These are phyloP conservation scores for Cryptoprocta ferox DNA, from an alignment of 2,797 vertebrate species.

Conservation along the genomic window DNA sequence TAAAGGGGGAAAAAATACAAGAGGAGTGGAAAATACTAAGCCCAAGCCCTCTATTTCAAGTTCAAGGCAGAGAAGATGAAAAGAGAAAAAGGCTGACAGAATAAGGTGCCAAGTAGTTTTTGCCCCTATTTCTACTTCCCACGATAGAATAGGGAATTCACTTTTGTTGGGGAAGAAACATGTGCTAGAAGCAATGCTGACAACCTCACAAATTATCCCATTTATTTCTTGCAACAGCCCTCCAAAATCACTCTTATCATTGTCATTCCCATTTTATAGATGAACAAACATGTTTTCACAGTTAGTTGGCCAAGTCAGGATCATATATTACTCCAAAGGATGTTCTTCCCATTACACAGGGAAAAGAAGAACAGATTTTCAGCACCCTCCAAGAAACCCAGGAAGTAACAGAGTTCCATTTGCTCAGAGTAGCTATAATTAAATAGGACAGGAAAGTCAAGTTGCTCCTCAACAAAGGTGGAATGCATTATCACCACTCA, in stretches of 20 bases:
- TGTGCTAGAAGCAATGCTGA: not conserved
- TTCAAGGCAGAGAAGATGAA: slow-evolving; percentile 6
- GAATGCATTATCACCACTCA: not conserved
- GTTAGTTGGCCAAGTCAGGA: not conserved
- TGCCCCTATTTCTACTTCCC: not conserved
- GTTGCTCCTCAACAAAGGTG: not conserved
- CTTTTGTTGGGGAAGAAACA: not conserved
- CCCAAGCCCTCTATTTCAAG: not conserved
- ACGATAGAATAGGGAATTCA: not conserved
- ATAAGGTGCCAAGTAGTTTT: not conserved
- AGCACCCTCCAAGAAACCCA: not conserved
- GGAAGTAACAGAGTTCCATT: not conserved
- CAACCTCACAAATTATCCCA: not conserved
- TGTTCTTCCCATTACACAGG: not conserved
- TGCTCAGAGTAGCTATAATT: not conserved
- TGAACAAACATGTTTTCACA: not conserved
- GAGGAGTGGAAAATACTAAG: not conserved
- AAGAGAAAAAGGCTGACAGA: not conserved
- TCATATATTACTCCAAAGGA: not conserved
- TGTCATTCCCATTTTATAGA: not conserved
- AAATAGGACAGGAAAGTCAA: not conserved
- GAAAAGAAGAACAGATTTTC: not conserved
- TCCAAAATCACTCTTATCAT: not conserved
- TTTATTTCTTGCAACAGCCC: not conserved
- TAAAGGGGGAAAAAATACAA: not conserved